These are phyloP conservation scores for Emesis furor DNA, from an alignment of 2,888 invertebrate genomes.

Conservation along the genomic window DNA sequence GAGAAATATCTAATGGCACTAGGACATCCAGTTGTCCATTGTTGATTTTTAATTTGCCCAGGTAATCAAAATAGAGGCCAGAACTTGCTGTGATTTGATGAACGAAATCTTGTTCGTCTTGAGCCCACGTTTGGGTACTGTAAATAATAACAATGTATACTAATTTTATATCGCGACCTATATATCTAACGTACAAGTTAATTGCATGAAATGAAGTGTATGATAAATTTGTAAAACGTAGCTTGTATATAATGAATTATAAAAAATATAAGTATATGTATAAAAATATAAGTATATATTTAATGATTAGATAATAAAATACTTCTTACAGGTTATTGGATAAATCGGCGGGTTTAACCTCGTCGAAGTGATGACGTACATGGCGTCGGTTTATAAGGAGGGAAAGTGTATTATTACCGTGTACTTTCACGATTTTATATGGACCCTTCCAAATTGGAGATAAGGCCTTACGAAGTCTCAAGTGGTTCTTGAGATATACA, in stretches of 20 bases:
- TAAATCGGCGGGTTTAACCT: background rate
- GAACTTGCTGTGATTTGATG: constrained; percentile 46
- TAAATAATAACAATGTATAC: background rate
- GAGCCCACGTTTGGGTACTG: background rate
- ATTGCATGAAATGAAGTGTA: too few relatives aligned
- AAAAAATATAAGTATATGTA: background rate
- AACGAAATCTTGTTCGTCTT: constrained; percentile 1
- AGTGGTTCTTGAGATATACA: constrained; percentile 19
- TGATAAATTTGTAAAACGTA: too few relatives aligned
- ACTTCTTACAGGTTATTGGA: background rate
- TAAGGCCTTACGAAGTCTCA: constrained; percentile 45
- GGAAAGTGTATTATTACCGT: background rate
- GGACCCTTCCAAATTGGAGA: constrained; percentile 55
- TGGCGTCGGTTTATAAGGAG: background rate
- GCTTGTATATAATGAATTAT: too few relatives aligned
- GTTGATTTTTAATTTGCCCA: constrained; percentile 62
- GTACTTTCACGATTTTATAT: constrained; percentile 1
- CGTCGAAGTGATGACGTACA: constrained; percentile 19
- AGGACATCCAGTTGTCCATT: constrained; percentile 46
- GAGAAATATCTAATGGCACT: constrained; percentile 62
- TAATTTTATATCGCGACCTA: too few relatives aligned
- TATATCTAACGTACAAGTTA: too few relatives aligned
- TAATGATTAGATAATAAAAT: too few relatives aligned
- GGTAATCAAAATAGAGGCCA: constrained; percentile 67
- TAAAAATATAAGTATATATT: background rate